Evolutionary conservation across 2,113 vertebrate species (phyloP), one percentile per base, ranked within the genome.

Genomic region (Gavia stellata): DNA sequence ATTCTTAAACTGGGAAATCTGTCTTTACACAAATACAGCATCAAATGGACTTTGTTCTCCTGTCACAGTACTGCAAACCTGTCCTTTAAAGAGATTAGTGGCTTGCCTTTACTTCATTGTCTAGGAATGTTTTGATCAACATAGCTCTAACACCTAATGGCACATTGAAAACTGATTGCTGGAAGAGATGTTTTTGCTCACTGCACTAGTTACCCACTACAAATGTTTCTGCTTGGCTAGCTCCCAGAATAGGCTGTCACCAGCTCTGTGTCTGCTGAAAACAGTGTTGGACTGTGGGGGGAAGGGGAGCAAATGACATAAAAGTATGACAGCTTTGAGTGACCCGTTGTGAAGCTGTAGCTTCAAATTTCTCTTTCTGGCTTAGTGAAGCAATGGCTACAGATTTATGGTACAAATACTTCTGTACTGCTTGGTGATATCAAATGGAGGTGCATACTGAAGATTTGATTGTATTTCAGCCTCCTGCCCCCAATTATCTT

Each of bases 41-140:
- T 79, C 42, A n/a, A 61, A 44, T 34, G 70, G 61, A 92, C 81
- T 94, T 96, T 42, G 52, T 89, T 91, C 65, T 94, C 33, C 68
- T 49, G 77, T 44, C 1, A 1, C 23, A 83, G 67, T 44, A 5
- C 80, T 74, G 77, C 86, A 75, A 17, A 78, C 73, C 70, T 79
- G 87, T 81, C 84, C 77, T 93, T 86, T 81, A 45, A 58, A 81
- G 88, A 94, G 88, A 80, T 94, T 40, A 86, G 74, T 50, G 34
- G 47, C 26, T 65, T 86, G 81, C 83, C 72, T 74, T 91, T 84
- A 85, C 73, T 81, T 94, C 93, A 75, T 85, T 80, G 81, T 85
- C 70, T 82, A 58, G 90, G 95, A 92, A 93, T 88, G 95, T 94
- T 95, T 87, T 95, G 88, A 90, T 95, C 15, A 8, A 90, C 61